Conservation (phyloP, 2,797 vertebrate species). For the Eospalax fontanierii region DNA sequence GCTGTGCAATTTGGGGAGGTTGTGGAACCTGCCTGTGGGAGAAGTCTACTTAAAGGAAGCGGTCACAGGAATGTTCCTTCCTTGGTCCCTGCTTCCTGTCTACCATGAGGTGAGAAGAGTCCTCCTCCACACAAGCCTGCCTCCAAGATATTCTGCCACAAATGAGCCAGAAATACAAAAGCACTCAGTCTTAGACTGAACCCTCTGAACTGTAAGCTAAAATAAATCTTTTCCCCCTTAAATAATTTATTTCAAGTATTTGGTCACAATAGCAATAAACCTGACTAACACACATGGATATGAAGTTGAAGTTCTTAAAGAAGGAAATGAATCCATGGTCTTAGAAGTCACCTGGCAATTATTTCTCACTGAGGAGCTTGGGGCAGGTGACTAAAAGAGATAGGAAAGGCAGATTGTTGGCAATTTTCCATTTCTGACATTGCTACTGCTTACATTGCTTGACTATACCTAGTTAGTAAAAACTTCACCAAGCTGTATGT, state of each 20-base stretch:
- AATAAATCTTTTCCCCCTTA: neutral
- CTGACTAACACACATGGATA: neutral
- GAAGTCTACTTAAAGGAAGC: neutral
- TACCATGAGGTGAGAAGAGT: no score
- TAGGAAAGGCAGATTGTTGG: neutral
- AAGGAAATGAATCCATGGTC: neutral
- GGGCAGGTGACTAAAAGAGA: neutral
- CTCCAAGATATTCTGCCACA: neutral
- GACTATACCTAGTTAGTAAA: conserved; percentile 1
- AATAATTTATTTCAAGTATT: neutral
- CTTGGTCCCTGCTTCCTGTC: no score
- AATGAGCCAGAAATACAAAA: neutral
- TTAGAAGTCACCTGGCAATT: neutral
- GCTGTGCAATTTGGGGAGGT: neutral
- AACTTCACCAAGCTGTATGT: neutral
- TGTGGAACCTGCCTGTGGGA: neutral
- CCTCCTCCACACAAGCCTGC: no score
- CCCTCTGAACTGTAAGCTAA: neutral
- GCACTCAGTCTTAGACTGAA: neutral
- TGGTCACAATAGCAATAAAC: neutral
- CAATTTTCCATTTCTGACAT: neutral
- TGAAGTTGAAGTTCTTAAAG: conserved; percentile 10
- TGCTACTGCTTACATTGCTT: neutral
- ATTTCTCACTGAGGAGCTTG: neutral
- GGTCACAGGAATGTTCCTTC: neutral